Evolutionary conservation across 2,113 vertebrate species (phyloP).

Genomic region (Meleagris gallopavo): DNA sequence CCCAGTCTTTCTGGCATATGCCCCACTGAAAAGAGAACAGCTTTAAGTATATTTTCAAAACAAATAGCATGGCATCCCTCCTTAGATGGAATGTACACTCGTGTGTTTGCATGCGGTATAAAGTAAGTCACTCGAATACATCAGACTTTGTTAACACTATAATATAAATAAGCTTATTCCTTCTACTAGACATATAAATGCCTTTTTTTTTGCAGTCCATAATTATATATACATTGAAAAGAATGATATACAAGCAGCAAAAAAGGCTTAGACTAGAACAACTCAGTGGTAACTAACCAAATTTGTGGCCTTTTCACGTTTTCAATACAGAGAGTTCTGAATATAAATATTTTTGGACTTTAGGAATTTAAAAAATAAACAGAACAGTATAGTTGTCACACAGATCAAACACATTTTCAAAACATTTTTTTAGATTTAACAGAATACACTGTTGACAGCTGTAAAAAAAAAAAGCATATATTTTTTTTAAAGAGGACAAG

Average conservation of each 20-base stretch:
- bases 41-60: not conserved
- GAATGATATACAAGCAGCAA: conserved; percentile 75
- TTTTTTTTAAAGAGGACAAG: conserved; percentile 1
- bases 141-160: conserved; percentile 66
- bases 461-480: not conserved
- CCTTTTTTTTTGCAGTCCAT: conserved; percentile 71
- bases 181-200: conserved; percentile 76
- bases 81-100: conserved; percentile 50
- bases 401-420: conserved; percentile 63
- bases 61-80: conserved; percentile 53
- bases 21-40: not conserved
- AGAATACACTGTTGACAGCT: conserved; percentile 32
- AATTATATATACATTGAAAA: conserved; percentile 75
- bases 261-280: conserved; percentile 74
- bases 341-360: conserved; percentile 73
- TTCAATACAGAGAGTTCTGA: conserved; percentile 61
- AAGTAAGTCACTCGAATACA: conserved; percentile 72
- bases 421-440: conserved; percentile 55
- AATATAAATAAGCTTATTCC: conserved; percentile 80
- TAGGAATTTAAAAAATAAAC: conserved; percentile 70
- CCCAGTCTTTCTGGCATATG: not conserved
- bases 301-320: conserved; percentile 59
- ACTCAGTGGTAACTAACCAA: conserved; percentile 77
- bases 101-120: conserved; percentile 71
- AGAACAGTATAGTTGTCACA: conserved; percentile 57